Conservation (phyloP, 2,113 vertebrate genomes). For the Genyomyrus donnyi region DNA sequence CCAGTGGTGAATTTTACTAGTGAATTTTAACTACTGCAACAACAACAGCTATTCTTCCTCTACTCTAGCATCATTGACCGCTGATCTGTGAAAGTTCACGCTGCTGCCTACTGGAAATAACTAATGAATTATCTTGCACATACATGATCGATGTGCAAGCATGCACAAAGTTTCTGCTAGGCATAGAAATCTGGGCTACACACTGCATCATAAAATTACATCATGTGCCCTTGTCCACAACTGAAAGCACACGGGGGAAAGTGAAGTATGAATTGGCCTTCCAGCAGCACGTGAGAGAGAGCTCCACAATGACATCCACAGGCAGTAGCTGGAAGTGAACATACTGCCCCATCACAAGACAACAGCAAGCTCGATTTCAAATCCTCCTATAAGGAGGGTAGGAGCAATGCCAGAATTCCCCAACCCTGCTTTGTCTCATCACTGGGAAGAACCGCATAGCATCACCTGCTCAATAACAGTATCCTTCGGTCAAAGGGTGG, state of each 20-base stretch:
- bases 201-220: not conserved
- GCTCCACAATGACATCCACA: conserved; percentile 44
- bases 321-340: conserved; percentile 19
- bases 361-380: not conserved
- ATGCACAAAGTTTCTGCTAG: not conserved
- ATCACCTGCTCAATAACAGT: not conserved
- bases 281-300: not conserved
- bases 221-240: not conserved
- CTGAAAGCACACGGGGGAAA: not conserved
- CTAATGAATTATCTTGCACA: not conserved
- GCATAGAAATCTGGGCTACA: not conserved
- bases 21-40: not conserved
- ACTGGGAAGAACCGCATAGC: not conserved
- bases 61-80: not conserved
- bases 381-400: not conserved
- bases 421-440: not conserved
- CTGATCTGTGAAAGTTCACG: not conserved
- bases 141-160: not conserved
- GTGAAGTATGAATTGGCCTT: not conserved
- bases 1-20: too few species aligned
- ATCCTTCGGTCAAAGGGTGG: not conserved
- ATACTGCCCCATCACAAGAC: not conserved
- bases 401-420: not conserved
- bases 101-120: not conserved
- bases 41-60: not conserved